A percentile compares a stretch with the other conserved stretches of the same genome.
Evolutionary conservation across 1,140 invertebrate genomes (phyloP).

Genomic region (Pachypsylla venusta): DNA sequence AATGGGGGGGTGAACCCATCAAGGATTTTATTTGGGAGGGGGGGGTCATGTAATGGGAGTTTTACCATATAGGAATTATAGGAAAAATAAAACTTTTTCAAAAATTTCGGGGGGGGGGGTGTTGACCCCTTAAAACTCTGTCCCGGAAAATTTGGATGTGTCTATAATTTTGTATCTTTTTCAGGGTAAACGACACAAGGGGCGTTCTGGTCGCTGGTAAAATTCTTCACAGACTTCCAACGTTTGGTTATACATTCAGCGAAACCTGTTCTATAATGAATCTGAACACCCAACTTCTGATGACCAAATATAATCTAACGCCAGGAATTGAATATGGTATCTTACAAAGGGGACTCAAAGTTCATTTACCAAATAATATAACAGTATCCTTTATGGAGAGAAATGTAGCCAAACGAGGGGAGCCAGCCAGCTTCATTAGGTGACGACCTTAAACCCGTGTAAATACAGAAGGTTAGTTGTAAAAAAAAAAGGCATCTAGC

Average conservation of each 20-base stretch:
- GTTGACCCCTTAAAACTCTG: background rate
- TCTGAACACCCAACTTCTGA: background rate
- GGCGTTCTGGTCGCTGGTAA: background rate
- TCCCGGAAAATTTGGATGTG: background rate
- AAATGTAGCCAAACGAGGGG: background rate
- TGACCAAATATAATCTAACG: constrained; percentile 18
- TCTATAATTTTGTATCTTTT: background rate
- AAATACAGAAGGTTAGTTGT: no score
- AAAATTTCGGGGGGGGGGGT: background rate
- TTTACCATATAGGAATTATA: no score
- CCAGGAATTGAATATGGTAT: constrained; percentile 31
- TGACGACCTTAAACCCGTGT: no score
- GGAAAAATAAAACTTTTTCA: background rate
- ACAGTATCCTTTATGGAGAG: constrained; percentile 20
- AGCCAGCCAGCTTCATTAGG: background rate
- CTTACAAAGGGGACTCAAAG: constrained; percentile 29
- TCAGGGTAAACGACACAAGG: constrained; percentile 1
- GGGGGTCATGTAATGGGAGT: no score
- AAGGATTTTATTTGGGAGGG: background rate
- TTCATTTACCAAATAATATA: constrained; percentile 28
- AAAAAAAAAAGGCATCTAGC: no score
- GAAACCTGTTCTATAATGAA: background rate
- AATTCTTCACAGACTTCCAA: background rate
- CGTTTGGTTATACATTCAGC: background rate
- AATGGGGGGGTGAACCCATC: background rate